These are phyloP conservation scores for Crotalus horridus DNA, from an alignment of 2,113 vertebrate species.

Conservation along the genomic window DNA sequence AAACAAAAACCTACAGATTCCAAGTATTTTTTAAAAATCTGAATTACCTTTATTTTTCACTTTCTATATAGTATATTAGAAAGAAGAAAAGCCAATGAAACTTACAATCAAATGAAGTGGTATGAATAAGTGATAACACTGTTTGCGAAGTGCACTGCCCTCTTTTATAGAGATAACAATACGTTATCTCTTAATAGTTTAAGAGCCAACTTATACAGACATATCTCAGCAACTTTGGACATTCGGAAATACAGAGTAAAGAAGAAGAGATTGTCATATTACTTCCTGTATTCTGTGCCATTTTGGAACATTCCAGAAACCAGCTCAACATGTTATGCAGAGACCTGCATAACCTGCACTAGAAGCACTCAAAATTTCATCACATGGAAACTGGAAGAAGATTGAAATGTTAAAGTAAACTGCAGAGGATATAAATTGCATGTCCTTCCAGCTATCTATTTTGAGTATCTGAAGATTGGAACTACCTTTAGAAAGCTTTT, in stretches of 20 bases:
- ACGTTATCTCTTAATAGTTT: neutral
- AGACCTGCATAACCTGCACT: neutral
- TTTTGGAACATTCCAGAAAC: neutral
- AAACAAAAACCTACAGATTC: neutral
- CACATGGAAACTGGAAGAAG: neutral
- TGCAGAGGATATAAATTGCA: neutral
- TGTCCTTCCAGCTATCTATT: neutral
- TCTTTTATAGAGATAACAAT: neutral
- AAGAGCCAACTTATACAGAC: neutral
- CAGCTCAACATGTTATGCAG: neutral
- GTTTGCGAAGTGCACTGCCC: neutral
- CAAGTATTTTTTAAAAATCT: neutral
- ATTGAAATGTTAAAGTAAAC: neutral
- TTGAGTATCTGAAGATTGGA: neutral
- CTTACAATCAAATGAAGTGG: neutral
- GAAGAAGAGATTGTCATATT: neutral
- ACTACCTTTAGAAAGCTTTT: neutral
- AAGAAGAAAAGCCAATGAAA: neutral
- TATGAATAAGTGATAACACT: neutral
- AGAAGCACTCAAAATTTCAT: neutral
- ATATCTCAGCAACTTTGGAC: neutral
- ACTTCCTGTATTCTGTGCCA: neutral
- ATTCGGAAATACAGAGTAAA: neutral
- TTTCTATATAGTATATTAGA: neutral
- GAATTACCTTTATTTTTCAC: neutral